Base-by-base conservation (phyloP, 2,113 vertebrate genomes). In the Plecturocebus donacophilus region DNA sequence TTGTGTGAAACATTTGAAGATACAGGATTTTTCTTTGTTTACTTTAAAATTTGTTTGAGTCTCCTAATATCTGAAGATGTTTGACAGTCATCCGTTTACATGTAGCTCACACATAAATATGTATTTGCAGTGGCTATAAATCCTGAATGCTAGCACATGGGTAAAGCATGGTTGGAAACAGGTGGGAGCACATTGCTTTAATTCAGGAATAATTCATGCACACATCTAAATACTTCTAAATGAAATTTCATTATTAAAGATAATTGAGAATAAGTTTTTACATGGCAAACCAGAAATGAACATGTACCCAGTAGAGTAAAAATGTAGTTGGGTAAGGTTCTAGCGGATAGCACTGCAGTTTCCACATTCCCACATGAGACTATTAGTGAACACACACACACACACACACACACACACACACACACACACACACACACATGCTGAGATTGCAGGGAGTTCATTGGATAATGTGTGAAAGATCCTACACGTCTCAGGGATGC, bases 171-270 rank as follows among this genome's bases (percentile, higher is more conserved):
- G 32, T 77, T 70, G 21, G 70, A 87, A 83, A 80, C 3, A 58
- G 56, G 47, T 76, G 4, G 21, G n/a, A 91, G 58, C 92, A 54
- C 30, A 73, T 66, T 61, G 8, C 54, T 90, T 90, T 81, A 92
- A 80, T 95, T 80, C 56, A 85, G 73, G 73, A 94, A 80, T 73
- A 52, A 80, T 90, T 91, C 5, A 45, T 77, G 30, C 8, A 79
- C 23, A 52, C 35, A 76, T 79, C 61, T 21, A 30, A 71, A 71
- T 94, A 52, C 58, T 84, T 30, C 11, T 52, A 52, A 95, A 68
- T 88, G 21, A 92, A 77, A 79, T 77, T 70, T 42, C 91, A 52
- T 96, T 13, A 68, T 77, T 88, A 83, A 96, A 88, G n/a, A 52
- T 84, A 70, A 84, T 70, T 0, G 30, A 75, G 35, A 66, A 58